These are phyloP conservation scores for Carposina sasakii DNA, from an alignment of 1,140 invertebrate species.

Conservation along the genomic window DNA sequence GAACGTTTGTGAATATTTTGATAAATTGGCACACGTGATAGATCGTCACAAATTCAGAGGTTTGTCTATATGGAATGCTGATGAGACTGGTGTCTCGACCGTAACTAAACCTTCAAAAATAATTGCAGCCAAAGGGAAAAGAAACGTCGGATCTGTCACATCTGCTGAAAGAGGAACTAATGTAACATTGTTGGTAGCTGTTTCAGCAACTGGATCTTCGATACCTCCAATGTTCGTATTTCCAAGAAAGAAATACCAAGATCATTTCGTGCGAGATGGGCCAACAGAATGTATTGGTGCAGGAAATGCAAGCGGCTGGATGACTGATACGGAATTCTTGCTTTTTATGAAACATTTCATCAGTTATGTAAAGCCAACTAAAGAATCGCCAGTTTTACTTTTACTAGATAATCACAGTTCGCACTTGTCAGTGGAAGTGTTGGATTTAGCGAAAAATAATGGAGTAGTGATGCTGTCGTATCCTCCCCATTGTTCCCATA, in stretches of 20 bases:
- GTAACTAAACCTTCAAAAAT: slow-evolving; percentile 24
- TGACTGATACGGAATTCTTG: slow-evolving; percentile 12
- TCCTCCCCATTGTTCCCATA: background rate
- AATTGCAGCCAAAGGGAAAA: slow-evolving; percentile 31
- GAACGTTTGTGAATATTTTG: slow-evolving; percentile 31
- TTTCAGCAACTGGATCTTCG: slow-evolving; percentile 1
- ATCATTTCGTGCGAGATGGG: background rate
- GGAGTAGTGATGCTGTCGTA: background rate
- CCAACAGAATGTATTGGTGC: background rate
- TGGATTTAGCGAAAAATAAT: background rate
- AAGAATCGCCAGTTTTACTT: slow-evolving; percentile 5
- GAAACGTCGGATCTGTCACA: slow-evolving; percentile 39
- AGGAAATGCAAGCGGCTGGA: slow-evolving; percentile 12
- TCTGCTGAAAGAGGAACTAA: slow-evolving; percentile 41
- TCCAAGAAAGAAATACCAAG: background rate
- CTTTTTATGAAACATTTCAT: slow-evolving; percentile 17
- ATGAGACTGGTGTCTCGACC: slow-evolving; percentile 19
- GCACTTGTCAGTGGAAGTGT: slow-evolving; percentile 4
- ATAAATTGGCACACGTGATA: slow-evolving; percentile 12
- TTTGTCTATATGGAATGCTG: slow-evolving; percentile 4
- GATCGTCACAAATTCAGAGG: slow-evolving; percentile 5
- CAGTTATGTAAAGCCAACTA: slow-evolving; percentile 10
- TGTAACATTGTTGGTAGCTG: slow-evolving; percentile 28
- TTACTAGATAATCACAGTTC: slow-evolving; percentile 14
- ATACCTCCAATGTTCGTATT: slow-evolving; percentile 7